Evolutionary conservation across 2,888 invertebrate genomes (phyloP), one percentile per base, ranked within the genome.

Genomic region (Eupithecia exiguata): DNA sequence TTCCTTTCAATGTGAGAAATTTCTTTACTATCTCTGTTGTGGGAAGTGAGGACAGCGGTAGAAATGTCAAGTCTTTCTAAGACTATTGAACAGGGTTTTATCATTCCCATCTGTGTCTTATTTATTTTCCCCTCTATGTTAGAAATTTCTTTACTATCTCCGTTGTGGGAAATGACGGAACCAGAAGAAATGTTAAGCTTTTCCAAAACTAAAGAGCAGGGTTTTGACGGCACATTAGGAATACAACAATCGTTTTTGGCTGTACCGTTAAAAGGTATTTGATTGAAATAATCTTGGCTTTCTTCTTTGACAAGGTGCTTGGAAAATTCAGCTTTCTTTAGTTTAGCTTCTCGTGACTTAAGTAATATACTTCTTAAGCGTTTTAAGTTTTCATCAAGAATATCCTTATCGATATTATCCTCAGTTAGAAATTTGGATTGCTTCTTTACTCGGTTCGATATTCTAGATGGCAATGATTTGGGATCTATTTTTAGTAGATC

Each of bases 11-110:
- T 25, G 12, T 5, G 12, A 14, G 5, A 53, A 10, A 21, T 12
- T 21, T 53, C 3, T 21, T 21, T 53, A 53, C 10, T 49, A n/a
- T n/a, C n/a, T 49, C n/a, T n/a, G 2, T 49, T 21, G 21, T 21
- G 5, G 3, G 53, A 53, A 53, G 12, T 53, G n/a, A 9, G 7
- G 49, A 10, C 49, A 53, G 7, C 18, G 10, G 53, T 10, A 4
- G 53, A 49, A 7, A 49, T n/a, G n/a, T n/a, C 49, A n/a, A 49
- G n/a, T n/a, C n/a, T 53, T 53, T 53, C 53, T 53, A 53, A 21
- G 53, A 53, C 53, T 21, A 53, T 21, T 21, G n/a, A 10, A 10
- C 53, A 53, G 21, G 53, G 21, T 53, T 53, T 53, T n/a, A 53
- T 21, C 10, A 53, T 21, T 21, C 21, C 53, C 53, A 53, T 10